These are phyloP conservation scores for Octomys mimax DNA, from an alignment of 2,797 vertebrate genomes.

Conservation along the genomic window DNA sequence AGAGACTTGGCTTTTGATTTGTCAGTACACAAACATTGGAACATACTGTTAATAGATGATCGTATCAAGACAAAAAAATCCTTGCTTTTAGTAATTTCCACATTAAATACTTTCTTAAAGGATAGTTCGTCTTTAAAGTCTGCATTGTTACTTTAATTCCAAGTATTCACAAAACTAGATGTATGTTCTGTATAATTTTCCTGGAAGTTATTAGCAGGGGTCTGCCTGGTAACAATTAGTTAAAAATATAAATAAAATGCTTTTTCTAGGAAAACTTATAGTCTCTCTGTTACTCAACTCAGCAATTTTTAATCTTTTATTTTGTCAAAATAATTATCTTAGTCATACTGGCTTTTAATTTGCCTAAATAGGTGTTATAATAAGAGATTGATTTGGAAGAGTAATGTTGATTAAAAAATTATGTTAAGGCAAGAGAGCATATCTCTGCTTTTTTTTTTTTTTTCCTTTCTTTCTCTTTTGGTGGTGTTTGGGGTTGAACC, in stretches of 20 bases:
- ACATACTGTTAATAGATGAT: conserved; percentile 46
- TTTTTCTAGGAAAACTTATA: conserved; percentile 44
- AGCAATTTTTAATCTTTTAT: conserved; percentile 58
- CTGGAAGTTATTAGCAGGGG: conserved; percentile 28
- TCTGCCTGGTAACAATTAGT: conserved; percentile 64
- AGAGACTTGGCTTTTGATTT: no score
- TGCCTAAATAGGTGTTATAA: background rate
- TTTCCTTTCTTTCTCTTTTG: background rate
- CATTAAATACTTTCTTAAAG: conserved; percentile 38
- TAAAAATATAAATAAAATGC: conserved; percentile 18
- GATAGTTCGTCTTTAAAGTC: conserved; percentile 55
- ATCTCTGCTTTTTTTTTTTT: background rate
- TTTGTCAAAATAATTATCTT: conserved; percentile 49
- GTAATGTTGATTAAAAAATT: conserved; percentile 48
- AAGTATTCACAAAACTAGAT: conserved; percentile 77
- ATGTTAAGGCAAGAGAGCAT: background rate
- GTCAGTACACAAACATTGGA: conserved; percentile 43
- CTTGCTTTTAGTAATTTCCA: conserved; percentile 48
- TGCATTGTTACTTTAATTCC: conserved; percentile 55
- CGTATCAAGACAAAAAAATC: background rate
- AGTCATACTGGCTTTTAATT: conserved; percentile 49
- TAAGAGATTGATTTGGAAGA: conserved; percentile 31
- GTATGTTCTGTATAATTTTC: conserved; percentile 74
- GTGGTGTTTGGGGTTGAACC: background rate
- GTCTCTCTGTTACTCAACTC: conserved; percentile 34